Evolutionary conservation across 64 coral and sea anemone species (phyloP), one percentile per base, ranked within the genome.

Genomic region (Platygyra sinensis): DNA sequence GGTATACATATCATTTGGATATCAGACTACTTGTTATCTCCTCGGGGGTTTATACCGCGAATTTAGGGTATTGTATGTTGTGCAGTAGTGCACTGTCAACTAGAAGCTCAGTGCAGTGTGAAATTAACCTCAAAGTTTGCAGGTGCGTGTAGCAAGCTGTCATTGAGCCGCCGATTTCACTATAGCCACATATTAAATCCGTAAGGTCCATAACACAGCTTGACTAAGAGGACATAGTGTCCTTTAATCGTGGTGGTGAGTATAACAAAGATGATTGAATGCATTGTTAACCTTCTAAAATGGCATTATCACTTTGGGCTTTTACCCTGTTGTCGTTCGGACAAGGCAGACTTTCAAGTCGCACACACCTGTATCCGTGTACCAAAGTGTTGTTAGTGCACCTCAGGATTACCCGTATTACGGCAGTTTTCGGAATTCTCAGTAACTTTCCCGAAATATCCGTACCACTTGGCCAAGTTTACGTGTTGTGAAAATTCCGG

Each of bases 141-240:
- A 7, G 73, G 73, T 75, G 73, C 73, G 0, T 75, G 73, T 75
- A 42, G 28, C 32, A 75, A 75, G 32, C 29, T 57, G 10, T 57
- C 54, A 57, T 15, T 57, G 32, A 75, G 73, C 0, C 30, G 2
- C 29, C 42, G 73, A 31, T 75, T 75, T 75, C 27, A 32, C 42
- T 75, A 75, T 75, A 75, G 28, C 73, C 42, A 42, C 73, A 32
- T 75, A 32, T 75, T 33, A 75, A 75, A 75, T 42, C 73, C 73
- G 11, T 1, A 30, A 75, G 10, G 28, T 2, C 13, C 31, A 42
- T 75, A 75, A 75, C 30, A 31, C 73, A 75, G 73, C 73, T 13
- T 75, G 73, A 14, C 73, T 42, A 75, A 32, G 73, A 14, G 31
- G 73, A 75, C 4, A 32, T 14, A 42, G 29, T 9, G 42, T 75